Evolutionary conservation across 2,113 vertebrate genomes (phyloP), one percentile per base, ranked within the genome.

Genomic region (Genyomyrus donnyi): DNA sequence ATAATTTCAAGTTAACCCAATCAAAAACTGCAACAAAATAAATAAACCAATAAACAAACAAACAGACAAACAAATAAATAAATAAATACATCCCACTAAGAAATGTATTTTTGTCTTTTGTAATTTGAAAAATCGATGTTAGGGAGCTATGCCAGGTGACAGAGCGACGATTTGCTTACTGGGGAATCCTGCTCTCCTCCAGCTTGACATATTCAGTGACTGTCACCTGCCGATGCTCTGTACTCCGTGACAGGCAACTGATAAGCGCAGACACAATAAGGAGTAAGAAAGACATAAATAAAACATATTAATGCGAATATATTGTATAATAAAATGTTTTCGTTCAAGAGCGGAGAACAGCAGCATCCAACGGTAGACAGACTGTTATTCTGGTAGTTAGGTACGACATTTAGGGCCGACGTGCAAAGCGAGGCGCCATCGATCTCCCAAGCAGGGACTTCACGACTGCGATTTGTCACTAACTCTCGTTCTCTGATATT

Each of bases 181-280:
- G 90, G 85, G 87, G 90, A 91, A 92, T 27, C 48, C 84, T 80
- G 91, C 84, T 46, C n/a, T 52, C 90, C 88, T 90, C n/a, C 48
- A 66, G 90, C 48, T 15, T 92, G 90, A 92, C 92, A 90, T 70
- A 11, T 91, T 88, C 31, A 90, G 91, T 89, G 90, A 91, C 91
- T 91, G 90, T 91, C 88, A 91, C 90, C 92, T 93, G 93, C 58
- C 92, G 48, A 77, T 58, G 85, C 88, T 77, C 89, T 93, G 39
- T 87, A 84, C 93, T 91, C 93, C 70, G 89, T 92, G 35, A 42
- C 74, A 19, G 5, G n/a, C 27, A 13, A 1, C n/a, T 31, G 62
- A 31, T 31, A 19, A 80, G 15, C 27, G 27, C 9, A 66, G 62
- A 66, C 10, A 80, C 13, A 80, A 19, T 8, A 80, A 39, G 74